Evolutionary conservation across 2,888 invertebrate species (phyloP).

Genomic region (Brenthis hecate): DNA sequence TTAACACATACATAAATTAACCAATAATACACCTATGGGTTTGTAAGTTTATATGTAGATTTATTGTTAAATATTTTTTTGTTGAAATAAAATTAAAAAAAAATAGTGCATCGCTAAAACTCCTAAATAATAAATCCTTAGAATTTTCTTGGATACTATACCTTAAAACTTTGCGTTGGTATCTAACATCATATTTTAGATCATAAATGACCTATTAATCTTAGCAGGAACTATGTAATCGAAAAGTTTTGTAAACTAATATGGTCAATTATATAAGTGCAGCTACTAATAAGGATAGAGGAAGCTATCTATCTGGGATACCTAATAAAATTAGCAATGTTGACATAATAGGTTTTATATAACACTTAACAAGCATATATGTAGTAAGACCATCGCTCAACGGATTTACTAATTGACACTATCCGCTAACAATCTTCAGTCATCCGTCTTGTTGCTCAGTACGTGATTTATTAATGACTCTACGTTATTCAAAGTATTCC

Average conservation of each 20-base stretch:
- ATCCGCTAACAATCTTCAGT: constrained; percentile 48
- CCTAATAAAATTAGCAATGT: constrained; percentile 37
- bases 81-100: no score
- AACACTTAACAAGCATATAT: constrained; percentile 46
- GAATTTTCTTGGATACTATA: no score
- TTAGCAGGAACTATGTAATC: background rate
- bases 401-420: constrained; percentile 51
- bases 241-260: constrained; percentile 5
- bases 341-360: constrained; percentile 45
- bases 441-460: constrained; percentile 42
- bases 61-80: no score
- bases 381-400: constrained; percentile 49
- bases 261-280: constrained; percentile 21
- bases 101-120: no score
- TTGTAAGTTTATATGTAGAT: no score
- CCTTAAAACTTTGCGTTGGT: no score
- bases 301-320: constrained; percentile 35
- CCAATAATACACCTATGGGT: no score
- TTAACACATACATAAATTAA: no score
- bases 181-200: no score
- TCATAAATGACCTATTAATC: no score
- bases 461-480: constrained; percentile 38
- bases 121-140: no score
- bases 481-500: constrained; percentile 19
- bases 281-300: constrained; percentile 20